Conservation (phyloP, 2,888 invertebrate genomes). For the Nezara viridula region DNA sequence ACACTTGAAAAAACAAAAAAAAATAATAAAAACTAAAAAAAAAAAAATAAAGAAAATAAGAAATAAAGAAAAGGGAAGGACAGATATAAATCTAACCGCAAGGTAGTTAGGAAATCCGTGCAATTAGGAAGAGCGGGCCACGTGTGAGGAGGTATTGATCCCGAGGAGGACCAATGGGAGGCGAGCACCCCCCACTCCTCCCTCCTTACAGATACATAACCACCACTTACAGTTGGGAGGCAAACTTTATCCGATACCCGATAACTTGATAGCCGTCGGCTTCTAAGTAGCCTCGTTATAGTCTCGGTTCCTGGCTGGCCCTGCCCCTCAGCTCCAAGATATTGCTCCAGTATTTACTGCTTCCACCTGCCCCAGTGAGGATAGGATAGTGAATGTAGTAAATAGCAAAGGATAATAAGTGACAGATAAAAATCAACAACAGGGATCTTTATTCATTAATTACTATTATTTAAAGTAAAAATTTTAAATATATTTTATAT, state of each 20-base stretch:
- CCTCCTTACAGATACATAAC: slow-evolving; percentile 56
- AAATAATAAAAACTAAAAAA: neutral
- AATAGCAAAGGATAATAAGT: neutral
- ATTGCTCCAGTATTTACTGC: neutral
- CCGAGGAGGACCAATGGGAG: neutral
- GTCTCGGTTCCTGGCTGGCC: neutral
- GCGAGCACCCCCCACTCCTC: neutral
- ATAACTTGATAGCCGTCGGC: slow-evolving; percentile 13
- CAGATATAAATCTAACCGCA: neutral
- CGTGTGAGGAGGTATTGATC: slow-evolving; percentile 56
- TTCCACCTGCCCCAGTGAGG: neutral
- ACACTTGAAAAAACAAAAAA: too few relatives aligned
- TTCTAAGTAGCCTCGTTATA: slow-evolving; percentile 29
- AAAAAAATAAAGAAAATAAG: neutral
- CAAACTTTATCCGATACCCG: slow-evolving; percentile 42
- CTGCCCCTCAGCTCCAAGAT: neutral
- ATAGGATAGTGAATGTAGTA: neutral
- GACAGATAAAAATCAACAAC: neutral
- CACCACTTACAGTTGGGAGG: neutral
- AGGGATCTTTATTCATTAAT: neutral
- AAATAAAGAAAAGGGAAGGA: neutral
- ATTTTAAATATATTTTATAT: too few relatives aligned
- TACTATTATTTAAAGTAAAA: neutral
- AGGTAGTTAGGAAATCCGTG: slow-evolving; percentile 50
- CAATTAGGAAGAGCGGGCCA: slow-evolving; percentile 49